Evolutionary conservation across 2,113 vertebrate genomes (phyloP).

Genomic region (Neopipo cinnamomea): DNA sequence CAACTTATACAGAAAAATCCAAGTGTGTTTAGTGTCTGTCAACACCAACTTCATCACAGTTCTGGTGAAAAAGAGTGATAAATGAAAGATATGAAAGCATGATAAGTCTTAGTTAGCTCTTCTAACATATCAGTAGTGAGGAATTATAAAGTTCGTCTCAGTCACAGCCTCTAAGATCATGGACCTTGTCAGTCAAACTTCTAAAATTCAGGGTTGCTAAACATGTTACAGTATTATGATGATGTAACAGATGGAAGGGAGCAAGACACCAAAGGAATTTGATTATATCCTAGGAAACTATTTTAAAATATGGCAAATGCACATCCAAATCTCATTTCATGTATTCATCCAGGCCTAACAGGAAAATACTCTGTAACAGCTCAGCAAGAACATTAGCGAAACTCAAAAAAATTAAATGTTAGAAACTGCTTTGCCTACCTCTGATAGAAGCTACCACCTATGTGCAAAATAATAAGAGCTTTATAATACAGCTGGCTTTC

Average conservation of each 20-base stretch:
- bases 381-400: background rate
- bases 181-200: slow-evolving; percentile 32
- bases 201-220: background rate
- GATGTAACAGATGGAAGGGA: slow-evolving; percentile 43
- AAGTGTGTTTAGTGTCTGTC: background rate
- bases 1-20: background rate
- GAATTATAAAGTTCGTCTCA: background rate
- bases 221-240: background rate
- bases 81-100: background rate
- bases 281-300: background rate
- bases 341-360: background rate
- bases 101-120: background rate
- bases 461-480: background rate
- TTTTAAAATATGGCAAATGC: background rate
- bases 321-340: background rate
- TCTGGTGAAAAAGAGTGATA: background rate
- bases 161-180: background rate
- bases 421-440: background rate
- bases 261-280: background rate
- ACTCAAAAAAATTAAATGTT: background rate
- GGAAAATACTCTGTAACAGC: background rate
- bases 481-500: background rate
- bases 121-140: background rate
- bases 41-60: background rate
- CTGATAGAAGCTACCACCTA: background rate